Evolutionary conservation across 2,797 vertebrate genomes (phyloP), one percentile per base, ranked within the genome.

Genomic region (Schizopygopsis pylzovi): DNA sequence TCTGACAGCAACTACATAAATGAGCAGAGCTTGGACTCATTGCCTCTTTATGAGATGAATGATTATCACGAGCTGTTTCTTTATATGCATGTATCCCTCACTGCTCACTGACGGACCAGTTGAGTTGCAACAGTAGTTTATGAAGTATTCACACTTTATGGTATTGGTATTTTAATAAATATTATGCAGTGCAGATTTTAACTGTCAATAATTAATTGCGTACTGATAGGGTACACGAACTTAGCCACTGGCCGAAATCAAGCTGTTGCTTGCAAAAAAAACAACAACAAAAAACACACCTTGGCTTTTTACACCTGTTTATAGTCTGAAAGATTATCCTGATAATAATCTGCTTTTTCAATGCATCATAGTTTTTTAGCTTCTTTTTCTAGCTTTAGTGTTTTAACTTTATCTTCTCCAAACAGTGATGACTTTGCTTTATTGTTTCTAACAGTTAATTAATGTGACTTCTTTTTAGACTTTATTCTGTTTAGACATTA

Each of bases 1-100:
- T 83, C 41, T 54, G 61, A 84, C 37, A 68, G 61, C 73, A 68
- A 41, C 45, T 52, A 49, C 43, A 76, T 76, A 77, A 84, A 77
- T 22, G 61, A 67, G 37, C 47, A 68, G n/a, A 52, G 33, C 18
- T 77, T 54, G 13, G 49, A 75, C 61, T 39, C 61, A 18, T 39
- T 15, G n/a, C 28, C 56, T 75, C 13, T 65, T 76, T 25, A 83
- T 52, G 47, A 54, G 22, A 39, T 54, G 33, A 70, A 54, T 65
- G 41, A 47, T 49, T 7, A 65, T 83, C 72, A 67, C 37, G 13
- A 6, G 15, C 15, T 68, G 33, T 56, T 41, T 16, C 18, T 63
- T 25, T 45, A 49, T 37, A 73, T 15, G 22, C 45, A 11, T n/a
- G 6, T 49, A 37, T 41, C 28, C 6, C 20, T 49, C 71, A 70